Base-by-base conservation (phyloP, 2,113 vertebrate genomes). In the Salvelinus sp. region DNA sequence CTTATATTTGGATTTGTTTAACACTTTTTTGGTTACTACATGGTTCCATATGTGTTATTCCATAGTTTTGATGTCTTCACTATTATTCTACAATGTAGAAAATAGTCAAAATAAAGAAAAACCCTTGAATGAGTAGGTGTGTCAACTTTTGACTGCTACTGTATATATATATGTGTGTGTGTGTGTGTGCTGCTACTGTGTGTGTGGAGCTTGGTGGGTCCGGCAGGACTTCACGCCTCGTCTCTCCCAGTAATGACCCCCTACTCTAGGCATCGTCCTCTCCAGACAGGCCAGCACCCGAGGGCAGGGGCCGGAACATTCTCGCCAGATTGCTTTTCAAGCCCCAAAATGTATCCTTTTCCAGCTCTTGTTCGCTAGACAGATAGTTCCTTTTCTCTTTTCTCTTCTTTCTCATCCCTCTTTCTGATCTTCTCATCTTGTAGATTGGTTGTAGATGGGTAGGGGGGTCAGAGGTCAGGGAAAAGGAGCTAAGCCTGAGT, bases 271-370 rank as follows among this genome's bases (percentile, higher is more conserved):
- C 94, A 93, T 93, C 90, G 93, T 94, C 95, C 84, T 82, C 63
- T 23, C 30, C 84, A 72, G 93, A 93, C 73, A 79, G 92, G 92
- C 91, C 90, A 91, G 91, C 89, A 92, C 92, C 87, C 89, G 93
- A 94, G 95, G 92, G 91, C 95, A 96, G 93, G 88, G 93, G 95
- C 93, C 95, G 95, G 94, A 96, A 96, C 94, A 96, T 96, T 96
- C 94, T 93, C 94, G 93, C 91, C 93, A 91, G 94, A 96, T 97
- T 97, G 95, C 90, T 95, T 97, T 93, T 94, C 92, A 94, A 94
- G 93, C 91, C 92, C 86, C 90, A 94, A 94, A 93, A 95, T 92
- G 92, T 95, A 95, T 96, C 95, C 93, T 94, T 90, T 93, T 87
- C 92, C 88, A 92, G 90, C 89, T 14, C 50, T 18, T 18, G 50